phyloP scores from a whole-genome alignment of 2,797 vertebrate genomes.

The Anas flavirostris region DNA sequence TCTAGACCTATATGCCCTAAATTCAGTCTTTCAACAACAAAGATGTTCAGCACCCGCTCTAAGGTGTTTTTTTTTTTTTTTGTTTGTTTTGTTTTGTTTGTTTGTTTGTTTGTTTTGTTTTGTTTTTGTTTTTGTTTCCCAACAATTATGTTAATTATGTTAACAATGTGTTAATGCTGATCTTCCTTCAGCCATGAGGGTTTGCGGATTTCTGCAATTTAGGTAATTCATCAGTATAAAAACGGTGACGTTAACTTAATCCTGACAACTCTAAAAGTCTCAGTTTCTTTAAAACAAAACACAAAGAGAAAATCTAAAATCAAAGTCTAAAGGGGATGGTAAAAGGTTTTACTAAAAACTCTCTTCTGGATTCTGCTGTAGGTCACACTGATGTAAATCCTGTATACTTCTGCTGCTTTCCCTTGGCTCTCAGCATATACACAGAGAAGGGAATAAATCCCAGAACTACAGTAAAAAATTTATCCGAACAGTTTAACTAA shows the following conservation, averaged over 20 bases:
- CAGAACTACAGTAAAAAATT: not conserved
- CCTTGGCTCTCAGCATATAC: not conserved
- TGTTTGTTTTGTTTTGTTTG: too few species aligned
- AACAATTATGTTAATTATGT: not conserved
- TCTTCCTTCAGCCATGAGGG: not conserved
- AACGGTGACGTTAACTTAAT: slow-evolving; percentile 1
- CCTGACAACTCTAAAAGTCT: not conserved
- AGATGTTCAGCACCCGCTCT: not conserved
- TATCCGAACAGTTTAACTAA: not conserved
- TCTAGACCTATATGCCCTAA: not conserved
- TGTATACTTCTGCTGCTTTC: not conserved
- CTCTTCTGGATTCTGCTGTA: not conserved
- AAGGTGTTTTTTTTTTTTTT: not conserved
- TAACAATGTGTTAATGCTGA: not conserved
- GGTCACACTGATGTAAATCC: not conserved
- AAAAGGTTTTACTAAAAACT: not conserved
- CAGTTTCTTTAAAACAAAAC: slow-evolving; percentile 20
- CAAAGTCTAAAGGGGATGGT: slow-evolving; percentile 9
- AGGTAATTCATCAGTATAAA: slow-evolving; percentile 7
- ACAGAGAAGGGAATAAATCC: not conserved
- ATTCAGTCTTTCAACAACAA: not conserved
- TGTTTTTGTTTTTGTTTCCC: not conserved
- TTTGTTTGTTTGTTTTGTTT: too few species aligned
- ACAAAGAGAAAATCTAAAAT: slow-evolving; percentile 37
- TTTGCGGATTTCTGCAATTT: not conserved